Percentiles rank a stretch among this genome's conserved stretches.
These are phyloP conservation scores for Phoebastria nigripes DNA, from an alignment of 2,797 vertebrate genomes.

Conservation along the genomic window DNA sequence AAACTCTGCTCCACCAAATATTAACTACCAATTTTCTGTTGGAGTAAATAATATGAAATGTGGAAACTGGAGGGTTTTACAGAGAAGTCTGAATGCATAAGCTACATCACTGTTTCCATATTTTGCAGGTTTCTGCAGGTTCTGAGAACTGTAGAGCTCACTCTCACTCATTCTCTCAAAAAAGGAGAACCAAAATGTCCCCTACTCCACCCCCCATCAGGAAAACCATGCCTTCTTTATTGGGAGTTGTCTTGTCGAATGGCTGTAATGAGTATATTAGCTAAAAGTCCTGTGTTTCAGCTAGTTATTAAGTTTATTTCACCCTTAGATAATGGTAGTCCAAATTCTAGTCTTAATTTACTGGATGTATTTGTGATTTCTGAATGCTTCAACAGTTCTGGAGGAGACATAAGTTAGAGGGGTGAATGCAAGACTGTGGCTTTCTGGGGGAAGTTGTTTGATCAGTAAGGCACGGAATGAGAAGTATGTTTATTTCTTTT, in stretches of 20 bases:
- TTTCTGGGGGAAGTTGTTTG: background rate
- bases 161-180: background rate
- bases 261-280: background rate
- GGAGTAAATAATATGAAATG: background rate
- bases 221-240: background rate
- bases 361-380: background rate
- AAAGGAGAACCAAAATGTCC: background rate
- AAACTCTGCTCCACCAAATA: background rate
- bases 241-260: background rate
- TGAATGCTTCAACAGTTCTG: background rate
- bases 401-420: background rate
- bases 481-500: background rate
- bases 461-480: background rate
- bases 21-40: background rate
- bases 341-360: background rate
- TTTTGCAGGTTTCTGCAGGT: background rate
- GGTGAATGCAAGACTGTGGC: background rate
- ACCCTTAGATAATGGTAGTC: background rate
- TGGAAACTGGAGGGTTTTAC: background rate
- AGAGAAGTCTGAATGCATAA: background rate
- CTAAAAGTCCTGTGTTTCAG: background rate
- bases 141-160: background rate
- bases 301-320: background rate
- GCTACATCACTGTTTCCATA: background rate
- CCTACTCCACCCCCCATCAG: accelerated